These are phyloP conservation scores for Lasioglossum zephyrum DNA, from an alignment of 2,888 invertebrate genomes.

Conservation along the genomic window DNA sequence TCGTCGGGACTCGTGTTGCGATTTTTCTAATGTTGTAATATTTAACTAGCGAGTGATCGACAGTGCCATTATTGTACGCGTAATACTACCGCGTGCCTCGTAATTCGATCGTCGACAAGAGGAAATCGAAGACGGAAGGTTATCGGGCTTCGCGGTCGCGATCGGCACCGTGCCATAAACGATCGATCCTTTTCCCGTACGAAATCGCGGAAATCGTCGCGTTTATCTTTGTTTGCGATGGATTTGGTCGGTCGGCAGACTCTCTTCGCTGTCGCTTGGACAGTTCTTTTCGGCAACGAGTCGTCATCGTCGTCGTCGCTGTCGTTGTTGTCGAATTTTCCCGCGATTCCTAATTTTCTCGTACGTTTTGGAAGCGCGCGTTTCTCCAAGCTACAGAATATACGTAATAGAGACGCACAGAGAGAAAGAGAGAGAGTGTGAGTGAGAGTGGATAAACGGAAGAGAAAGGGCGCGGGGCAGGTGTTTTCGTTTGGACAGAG, in stretches of 20 bases:
- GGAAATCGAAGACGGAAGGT: neutral
- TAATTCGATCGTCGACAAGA: constrained; percentile 10
- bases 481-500: constrained; percentile 43
- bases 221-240: constrained; percentile 40
- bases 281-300: neutral
- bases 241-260: neutral
- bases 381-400: constrained; percentile 77
- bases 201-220: constrained; percentile 78
- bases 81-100: constrained; percentile 70
- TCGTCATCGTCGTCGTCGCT: neutral
- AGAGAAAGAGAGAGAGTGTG: constrained; percentile 1
- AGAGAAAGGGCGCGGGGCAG: constrained; percentile 54
- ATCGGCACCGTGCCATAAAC: neutral
- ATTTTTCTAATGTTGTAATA: constrained; percentile 75
- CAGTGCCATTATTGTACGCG: constrained; percentile 73
- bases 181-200: constrained; percentile 39
- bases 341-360: constrained; percentile 72
- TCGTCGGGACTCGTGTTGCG: constrained; percentile 70
- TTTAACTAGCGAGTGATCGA: constrained; percentile 73
- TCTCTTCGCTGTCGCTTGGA: neutral
- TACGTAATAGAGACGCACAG: constrained; percentile 74
- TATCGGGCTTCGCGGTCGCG: constrained; percentile 2
- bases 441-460: constrained; percentile 28
- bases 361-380: constrained; percentile 75
- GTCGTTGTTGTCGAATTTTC: constrained; percentile 8